Evolutionary conservation across 2,113 vertebrate genomes (phyloP).

Genomic region (Plotosus lineatus): DNA sequence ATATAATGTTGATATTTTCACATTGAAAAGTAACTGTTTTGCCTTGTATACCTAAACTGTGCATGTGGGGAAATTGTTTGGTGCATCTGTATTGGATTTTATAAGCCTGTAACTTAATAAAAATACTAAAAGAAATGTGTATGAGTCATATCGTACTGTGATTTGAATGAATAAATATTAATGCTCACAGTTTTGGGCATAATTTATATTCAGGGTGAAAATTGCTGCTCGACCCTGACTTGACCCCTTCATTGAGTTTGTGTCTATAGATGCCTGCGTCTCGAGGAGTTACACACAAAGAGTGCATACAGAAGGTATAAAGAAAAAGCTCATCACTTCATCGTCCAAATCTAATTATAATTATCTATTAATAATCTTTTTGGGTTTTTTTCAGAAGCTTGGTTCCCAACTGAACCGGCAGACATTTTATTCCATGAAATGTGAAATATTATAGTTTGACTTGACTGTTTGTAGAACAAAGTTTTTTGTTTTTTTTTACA

Average conservation of each 20-base stretch:
- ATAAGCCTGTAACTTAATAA: constrained; percentile 79
- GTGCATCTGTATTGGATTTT: constrained; percentile 79
- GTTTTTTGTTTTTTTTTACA: constrained; percentile 59
- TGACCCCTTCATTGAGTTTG: constrained; percentile 46
- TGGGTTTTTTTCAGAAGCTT: constrained; percentile 43
- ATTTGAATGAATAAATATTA: too few species aligned
- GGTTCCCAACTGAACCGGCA: constrained; percentile 56
- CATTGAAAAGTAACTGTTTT: constrained; percentile 93
- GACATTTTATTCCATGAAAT: constrained; percentile 60
- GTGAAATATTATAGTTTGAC: constrained; percentile 64
- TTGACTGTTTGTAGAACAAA: constrained; percentile 65
- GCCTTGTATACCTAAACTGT: constrained; percentile 97
- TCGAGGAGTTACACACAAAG: not conserved
- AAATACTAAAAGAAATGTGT: constrained; percentile 68
- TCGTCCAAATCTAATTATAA: constrained; percentile 56
- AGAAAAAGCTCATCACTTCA: constrained; percentile 54
- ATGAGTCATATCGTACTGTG: constrained; percentile 21
- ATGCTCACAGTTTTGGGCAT: not conserved
- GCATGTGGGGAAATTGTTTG: constrained; percentile 78
- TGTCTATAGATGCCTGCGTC: constrained; percentile 32
- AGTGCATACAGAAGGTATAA: not conserved
- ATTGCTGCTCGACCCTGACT: constrained; percentile 31
- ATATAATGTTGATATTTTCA: constrained; percentile 84
- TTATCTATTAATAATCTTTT: too few species aligned
- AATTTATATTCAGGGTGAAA: constrained; percentile 1